Percentiles rank a stretch among this genome's conserved stretches.
Conservation (phyloP, 2,797 vertebrate species). For the Champsocephalus esox region DNA sequence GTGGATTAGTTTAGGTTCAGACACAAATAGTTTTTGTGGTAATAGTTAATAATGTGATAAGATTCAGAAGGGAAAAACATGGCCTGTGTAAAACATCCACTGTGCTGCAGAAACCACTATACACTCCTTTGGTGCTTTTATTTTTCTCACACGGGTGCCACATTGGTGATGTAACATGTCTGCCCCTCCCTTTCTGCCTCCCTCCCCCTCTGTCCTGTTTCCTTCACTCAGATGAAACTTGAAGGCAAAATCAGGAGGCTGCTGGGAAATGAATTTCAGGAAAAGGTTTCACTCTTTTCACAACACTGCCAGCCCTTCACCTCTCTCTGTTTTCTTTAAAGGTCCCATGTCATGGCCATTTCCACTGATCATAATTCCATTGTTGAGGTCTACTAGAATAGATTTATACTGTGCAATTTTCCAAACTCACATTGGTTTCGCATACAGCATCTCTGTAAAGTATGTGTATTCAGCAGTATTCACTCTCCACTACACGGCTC, state of each 20-base stretch:
- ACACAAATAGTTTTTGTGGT: background rate
- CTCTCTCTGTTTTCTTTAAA: background rate
- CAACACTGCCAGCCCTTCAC: slow-evolving; percentile 1
- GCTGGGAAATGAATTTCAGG: slow-evolving; percentile 90
- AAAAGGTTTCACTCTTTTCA: slow-evolving; percentile 84
- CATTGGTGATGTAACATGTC: slow-evolving; percentile 73
- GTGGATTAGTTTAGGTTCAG: background rate
- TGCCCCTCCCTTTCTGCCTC: slow-evolving; percentile 32
- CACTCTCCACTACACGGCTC: too few relatives aligned
- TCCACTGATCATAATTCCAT: too few relatives aligned
- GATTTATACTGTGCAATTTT: too few relatives aligned
- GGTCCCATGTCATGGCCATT: too few relatives aligned
- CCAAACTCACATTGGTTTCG: too few relatives aligned
- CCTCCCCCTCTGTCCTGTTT: slow-evolving; percentile 50
- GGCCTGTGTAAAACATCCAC: background rate
- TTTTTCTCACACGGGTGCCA: slow-evolving; percentile 62
- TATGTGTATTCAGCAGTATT: too few relatives aligned
- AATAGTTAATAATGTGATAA: background rate
- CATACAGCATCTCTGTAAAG: too few relatives aligned
- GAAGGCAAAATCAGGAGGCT: slow-evolving; percentile 89
- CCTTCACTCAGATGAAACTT: slow-evolving; percentile 87
- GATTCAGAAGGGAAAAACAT: background rate
- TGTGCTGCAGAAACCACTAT: background rate
- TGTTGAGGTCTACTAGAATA: too few relatives aligned
- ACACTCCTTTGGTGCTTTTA: background rate